Percentiles rank a stretch among this genome's conserved stretches.
Evolutionary conservation across 2,797 vertebrate species (phyloP).

Genomic region (Lepus townsendii): DNA sequence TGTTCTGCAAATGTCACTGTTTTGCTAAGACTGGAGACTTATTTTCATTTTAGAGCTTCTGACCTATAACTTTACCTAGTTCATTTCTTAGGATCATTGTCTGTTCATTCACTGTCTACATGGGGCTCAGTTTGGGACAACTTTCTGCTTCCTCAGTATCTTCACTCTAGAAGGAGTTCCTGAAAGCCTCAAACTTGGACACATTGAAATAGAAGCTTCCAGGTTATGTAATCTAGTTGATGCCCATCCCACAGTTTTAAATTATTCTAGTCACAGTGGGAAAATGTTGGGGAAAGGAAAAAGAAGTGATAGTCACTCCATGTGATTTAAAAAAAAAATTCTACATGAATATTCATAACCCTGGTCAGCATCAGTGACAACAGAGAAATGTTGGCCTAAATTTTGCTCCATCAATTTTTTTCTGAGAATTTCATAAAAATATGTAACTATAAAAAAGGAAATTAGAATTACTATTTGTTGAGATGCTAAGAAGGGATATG

Average conservation of each 20-base stretch:
- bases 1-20: not conserved
- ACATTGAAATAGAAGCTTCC: not conserved
- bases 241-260: slow-evolving; percentile 8
- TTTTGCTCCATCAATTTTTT: slow-evolving; percentile 30
- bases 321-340: slow-evolving; percentile 27
- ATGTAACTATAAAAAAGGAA: slow-evolving; percentile 28
- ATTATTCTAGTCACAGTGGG: slow-evolving; percentile 62
- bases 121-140: not conserved
- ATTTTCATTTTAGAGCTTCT: not conserved
- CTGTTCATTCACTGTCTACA: not conserved
- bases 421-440: slow-evolving; percentile 34
- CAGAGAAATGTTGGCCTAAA: slow-evolving; percentile 33
- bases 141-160: not conserved
- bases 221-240: slow-evolving; percentile 57
- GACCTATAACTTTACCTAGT: not conserved
- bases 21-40: not conserved
- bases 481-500: not conserved
- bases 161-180: not conserved
- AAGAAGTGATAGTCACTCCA: slow-evolving; percentile 35
- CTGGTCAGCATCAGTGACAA: not conserved
- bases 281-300: slow-evolving; percentile 55
- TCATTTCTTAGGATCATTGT: not conserved
- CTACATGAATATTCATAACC: slow-evolving; percentile 66
- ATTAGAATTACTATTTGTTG: not conserved
- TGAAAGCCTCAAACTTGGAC: not conserved